phyloP scores from a whole-genome alignment of 1,140 invertebrate genomes.

The Eciton burchellii region DNA sequence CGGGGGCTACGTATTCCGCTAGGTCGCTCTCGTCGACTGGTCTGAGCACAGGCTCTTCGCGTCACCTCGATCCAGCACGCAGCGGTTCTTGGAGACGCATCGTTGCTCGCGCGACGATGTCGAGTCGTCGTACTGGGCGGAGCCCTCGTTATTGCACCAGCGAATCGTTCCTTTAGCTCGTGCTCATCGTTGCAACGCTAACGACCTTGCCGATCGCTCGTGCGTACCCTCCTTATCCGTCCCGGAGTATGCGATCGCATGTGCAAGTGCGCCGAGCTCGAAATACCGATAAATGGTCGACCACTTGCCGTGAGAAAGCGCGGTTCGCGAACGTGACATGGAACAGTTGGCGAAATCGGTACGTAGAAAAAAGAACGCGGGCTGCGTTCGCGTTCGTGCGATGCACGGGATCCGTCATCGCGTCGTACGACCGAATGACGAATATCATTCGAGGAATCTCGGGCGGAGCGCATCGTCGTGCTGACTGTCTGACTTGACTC shows the following conservation, averaged over 20 bases:
- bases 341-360: constrained; percentile 75
- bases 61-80: constrained; percentile 32
- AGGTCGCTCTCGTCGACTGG: constrained; percentile 11
- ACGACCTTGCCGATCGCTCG: neutral
- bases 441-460: constrained; percentile 25
- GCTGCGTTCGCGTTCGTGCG: neutral
- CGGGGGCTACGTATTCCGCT: constrained; percentile 12
- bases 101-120: constrained; percentile 34
- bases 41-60: too few species aligned
- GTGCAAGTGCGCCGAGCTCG: neutral
- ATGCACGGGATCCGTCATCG: neutral
- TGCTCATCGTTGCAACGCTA: neutral
- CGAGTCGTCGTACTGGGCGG: constrained; percentile 63
- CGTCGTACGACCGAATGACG: neutral
- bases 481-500: too few species aligned
- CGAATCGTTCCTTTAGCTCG: neutral
- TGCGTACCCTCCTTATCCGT: neutral
- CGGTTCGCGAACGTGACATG: constrained; percentile 70
- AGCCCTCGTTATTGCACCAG: constrained; percentile 62
- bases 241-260: constrained; percentile 63
- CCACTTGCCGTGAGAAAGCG: constrained; percentile 23
- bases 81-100: constrained; percentile 41
- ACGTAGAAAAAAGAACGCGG: constrained; percentile 58
- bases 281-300: constrained; percentile 24
- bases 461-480: neutral